Evolutionary conservation across 1,140 invertebrate species (phyloP).

Genomic region (Sycophila sp.): DNA sequence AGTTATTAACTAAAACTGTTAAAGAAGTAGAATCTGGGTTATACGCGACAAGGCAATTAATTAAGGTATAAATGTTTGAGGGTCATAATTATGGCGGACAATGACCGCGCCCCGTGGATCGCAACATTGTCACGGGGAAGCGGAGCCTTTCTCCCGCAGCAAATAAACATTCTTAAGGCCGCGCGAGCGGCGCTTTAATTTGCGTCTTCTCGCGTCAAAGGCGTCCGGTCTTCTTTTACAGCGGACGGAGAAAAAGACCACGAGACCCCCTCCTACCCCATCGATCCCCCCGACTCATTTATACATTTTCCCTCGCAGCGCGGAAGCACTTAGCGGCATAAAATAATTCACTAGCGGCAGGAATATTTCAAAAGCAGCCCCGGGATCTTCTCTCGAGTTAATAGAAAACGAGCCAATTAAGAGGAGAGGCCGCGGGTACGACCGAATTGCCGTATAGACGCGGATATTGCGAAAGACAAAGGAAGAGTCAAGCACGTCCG

Average conservation of each 20-base stretch:
- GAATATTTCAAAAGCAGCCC: background rate
- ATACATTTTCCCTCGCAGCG: background rate
- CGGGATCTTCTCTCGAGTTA: background rate
- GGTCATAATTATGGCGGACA: background rate
- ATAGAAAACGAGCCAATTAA: conserved; percentile 27
- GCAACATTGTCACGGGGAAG: background rate
- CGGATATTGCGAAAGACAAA: conserved; percentile 13
- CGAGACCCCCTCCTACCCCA: too few species aligned
- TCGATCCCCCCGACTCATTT: background rate
- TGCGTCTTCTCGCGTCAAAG: background rate
- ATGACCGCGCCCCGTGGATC: too few species aligned
- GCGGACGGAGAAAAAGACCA: background rate
- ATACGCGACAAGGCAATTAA: background rate
- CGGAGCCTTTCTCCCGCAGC: background rate
- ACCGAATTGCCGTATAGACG: background rate
- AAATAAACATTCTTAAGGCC: conserved; percentile 2
- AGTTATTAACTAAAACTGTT: too few species aligned
- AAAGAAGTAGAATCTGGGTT: background rate
- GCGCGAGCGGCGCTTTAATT: background rate
- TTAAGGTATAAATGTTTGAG: background rate
- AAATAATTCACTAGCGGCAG: conserved; percentile 10
- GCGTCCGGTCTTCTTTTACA: background rate
- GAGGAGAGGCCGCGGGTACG: background rate
- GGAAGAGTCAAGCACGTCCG: background rate
- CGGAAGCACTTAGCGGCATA: background rate